phyloP scores from a whole-genome alignment of 2,888 invertebrate species.

The Macrophya alboannulata region DNA sequence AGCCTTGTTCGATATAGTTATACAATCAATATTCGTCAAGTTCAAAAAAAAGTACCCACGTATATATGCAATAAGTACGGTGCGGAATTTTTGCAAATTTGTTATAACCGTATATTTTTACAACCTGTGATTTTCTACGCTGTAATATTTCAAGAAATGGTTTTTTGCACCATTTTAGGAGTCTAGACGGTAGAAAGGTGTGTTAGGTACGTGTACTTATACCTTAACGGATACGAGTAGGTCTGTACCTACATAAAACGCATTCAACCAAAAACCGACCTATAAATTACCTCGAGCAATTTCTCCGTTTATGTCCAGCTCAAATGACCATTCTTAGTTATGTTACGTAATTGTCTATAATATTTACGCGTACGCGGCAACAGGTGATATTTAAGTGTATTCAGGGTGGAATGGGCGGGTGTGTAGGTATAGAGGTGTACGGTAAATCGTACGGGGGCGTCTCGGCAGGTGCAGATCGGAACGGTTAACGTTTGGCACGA shows the following conservation, averaged over 20 bases:
- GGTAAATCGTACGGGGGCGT: slow-evolving; percentile 35
- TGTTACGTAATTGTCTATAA: background rate
- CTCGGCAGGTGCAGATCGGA: slow-evolving; percentile 47
- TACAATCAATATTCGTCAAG: background rate
- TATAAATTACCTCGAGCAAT: background rate
- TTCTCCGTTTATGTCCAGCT: background rate
- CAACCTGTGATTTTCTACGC: background rate
- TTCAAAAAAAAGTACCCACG: too few relatives aligned
- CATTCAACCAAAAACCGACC: background rate
- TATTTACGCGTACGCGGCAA: slow-evolving; percentile 9
- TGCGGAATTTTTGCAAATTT: background rate
- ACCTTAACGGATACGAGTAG: background rate
- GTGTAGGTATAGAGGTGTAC: background rate
- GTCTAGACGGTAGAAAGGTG: slow-evolving; percentile 2
- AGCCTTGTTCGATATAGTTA: background rate
- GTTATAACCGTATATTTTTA: background rate
- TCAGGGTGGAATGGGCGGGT: background rate
- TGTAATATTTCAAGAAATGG: background rate
- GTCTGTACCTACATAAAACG: background rate
- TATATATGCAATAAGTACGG: background rate
- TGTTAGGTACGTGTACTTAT: too few relatives aligned
- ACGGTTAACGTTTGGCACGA: slow-evolving; percentile 51
- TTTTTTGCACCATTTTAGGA: background rate
- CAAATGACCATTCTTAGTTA: background rate
- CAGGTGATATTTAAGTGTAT: slow-evolving; percentile 28